These are phyloP conservation scores for Atrichornis clamosus DNA, from an alignment of 2,113 vertebrate genomes.

Conservation along the genomic window DNA sequence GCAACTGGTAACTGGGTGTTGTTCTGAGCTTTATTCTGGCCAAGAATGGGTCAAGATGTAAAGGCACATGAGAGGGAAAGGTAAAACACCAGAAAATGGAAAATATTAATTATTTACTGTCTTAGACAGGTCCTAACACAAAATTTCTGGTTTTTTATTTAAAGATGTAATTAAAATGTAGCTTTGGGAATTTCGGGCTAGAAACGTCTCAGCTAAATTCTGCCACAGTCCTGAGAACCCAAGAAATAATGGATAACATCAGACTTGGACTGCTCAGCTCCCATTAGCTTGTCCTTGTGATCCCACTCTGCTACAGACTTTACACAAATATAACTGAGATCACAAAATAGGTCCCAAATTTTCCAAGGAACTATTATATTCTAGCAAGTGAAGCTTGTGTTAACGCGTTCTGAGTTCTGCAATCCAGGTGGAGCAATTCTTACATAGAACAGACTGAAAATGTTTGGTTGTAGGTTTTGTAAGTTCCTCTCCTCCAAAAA, in stretches of 20 bases:
- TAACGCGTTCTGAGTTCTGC: neutral
- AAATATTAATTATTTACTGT: neutral
- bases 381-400: neutral
- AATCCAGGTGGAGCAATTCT: neutral
- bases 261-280: neutral
- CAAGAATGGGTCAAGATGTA: neutral
- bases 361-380: neutral
- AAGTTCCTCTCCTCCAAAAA: neutral
- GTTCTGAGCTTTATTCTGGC: neutral
- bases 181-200: neutral
- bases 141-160: neutral
- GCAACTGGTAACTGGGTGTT: neutral
- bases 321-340: neutral
- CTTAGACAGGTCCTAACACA: neutral
- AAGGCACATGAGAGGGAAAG: neutral
- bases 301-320: neutral
- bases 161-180: neutral
- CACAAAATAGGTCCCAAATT: neutral
- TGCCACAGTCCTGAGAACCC: neutral
- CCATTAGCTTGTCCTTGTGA: neutral
- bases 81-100: neutral
- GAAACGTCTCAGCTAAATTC: neutral
- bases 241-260: neutral
- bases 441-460: neutral
- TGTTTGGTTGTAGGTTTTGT: neutral